phyloP scores from a whole-genome alignment of 1,140 invertebrate species.

The Coenobita brevimanus region DNA sequence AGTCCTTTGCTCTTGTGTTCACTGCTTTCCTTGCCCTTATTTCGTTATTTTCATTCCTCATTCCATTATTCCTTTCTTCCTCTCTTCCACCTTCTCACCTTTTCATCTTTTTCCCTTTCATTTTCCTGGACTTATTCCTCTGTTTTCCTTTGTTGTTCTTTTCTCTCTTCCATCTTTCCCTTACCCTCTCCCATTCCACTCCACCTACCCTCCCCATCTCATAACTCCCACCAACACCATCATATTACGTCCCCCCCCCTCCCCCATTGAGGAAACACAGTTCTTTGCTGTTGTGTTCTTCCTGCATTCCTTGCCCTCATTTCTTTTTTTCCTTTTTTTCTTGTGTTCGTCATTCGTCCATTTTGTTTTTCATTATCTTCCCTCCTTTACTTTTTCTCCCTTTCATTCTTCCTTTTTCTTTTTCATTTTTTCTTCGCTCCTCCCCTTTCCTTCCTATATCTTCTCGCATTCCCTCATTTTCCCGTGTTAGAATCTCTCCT shows the following conservation, averaged over 20 bases:
- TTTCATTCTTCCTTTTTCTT: neutral
- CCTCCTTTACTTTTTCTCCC: neutral
- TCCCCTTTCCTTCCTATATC: neutral
- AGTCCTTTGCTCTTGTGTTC: too few species aligned
- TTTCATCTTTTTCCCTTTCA: neutral
- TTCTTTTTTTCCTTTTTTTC: neutral
- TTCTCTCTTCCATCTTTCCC: neutral
- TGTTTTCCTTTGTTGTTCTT: neutral
- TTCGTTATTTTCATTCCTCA: too few species aligned
- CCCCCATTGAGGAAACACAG: too few species aligned
- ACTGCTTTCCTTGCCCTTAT: too few species aligned
- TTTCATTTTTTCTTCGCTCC: too few species aligned
- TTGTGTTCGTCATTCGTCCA: neutral
- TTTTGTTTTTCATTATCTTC: neutral
- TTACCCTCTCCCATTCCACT: neutral
- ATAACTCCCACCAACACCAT: neutral
- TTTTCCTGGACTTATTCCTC: too few species aligned
- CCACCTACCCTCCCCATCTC: neutral
- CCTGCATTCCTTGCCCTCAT: too few species aligned
- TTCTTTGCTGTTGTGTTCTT: too few species aligned
- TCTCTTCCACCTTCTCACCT: neutral
- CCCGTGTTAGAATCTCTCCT: too few species aligned
- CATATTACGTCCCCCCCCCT: neutral
- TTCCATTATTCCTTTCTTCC: neutral
- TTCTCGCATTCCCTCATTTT: slow-evolving; percentile 1